Conservation (phyloP, 2,888 invertebrate species). For the Drosophila meridionalis region DNA sequence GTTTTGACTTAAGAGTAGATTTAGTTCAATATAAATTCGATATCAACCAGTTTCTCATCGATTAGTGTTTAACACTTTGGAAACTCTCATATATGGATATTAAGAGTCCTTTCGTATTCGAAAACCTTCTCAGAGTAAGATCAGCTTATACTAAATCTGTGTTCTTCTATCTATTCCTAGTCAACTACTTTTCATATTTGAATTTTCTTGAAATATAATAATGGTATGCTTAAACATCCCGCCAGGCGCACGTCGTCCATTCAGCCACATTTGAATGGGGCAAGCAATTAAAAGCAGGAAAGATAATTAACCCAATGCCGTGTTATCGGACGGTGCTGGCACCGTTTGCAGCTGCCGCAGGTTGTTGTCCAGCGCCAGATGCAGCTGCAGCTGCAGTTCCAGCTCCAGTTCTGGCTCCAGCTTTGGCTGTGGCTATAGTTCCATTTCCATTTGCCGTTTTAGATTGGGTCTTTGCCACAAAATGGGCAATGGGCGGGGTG, state of each 20-base stretch:
- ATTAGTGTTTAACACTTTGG: too few relatives aligned
- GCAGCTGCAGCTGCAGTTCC: background rate
- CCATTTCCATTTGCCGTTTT: conserved; percentile 13
- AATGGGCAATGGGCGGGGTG: conserved; percentile 30
- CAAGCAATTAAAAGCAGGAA: conserved; percentile 18
- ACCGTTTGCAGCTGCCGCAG: conserved; percentile 36
- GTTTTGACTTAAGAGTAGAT: too few relatives aligned
- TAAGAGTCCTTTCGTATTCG: too few relatives aligned
- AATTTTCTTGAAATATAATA: too few relatives aligned
- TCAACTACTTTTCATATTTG: background rate
- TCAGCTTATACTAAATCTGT: too few relatives aligned
- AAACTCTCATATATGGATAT: too few relatives aligned
- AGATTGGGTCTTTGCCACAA: conserved; percentile 48
- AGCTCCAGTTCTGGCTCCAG: background rate
- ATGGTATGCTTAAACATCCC: background rate
- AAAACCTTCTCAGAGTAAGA: too few relatives aligned
- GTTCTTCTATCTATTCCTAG: too few relatives aligned
- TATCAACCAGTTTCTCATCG: too few relatives aligned
- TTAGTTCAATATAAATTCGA: too few relatives aligned
- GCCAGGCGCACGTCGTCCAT: background rate
- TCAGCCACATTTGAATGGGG: conserved; percentile 2
- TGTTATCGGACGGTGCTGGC: conserved; percentile 23
- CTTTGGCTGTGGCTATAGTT: background rate
- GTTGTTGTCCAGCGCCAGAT: conserved; percentile 33
- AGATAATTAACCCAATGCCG: conserved; percentile 46